These are phyloP conservation scores for Colletes collaris DNA, from an alignment of 2,888 invertebrate species.

Conservation along the genomic window DNA sequence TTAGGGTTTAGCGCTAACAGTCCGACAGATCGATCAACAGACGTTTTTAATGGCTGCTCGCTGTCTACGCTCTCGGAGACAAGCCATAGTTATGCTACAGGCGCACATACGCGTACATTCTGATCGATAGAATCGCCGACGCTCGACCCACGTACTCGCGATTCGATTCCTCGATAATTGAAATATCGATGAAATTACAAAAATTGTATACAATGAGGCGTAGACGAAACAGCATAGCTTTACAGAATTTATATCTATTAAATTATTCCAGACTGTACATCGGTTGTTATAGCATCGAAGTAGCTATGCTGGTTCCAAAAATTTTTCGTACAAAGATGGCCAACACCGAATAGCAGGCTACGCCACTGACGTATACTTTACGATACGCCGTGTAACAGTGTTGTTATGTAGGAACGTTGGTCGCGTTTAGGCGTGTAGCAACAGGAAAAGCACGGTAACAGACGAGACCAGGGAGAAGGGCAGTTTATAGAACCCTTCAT, in stretches of 20 bases:
- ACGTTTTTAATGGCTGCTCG: slow-evolving; percentile 71
- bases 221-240: too few species aligned
- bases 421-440: slow-evolving; percentile 30
- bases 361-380: slow-evolving; percentile 37
- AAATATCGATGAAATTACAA: too few species aligned
- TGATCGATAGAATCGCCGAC: slow-evolving; percentile 5
- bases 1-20: slow-evolving; percentile 75
- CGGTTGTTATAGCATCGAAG: too few species aligned
- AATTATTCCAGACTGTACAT: too few species aligned
- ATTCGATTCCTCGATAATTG: not conserved
- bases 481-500: slow-evolving; percentile 82
- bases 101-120: not conserved
- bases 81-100: slow-evolving; percentile 61
- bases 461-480: slow-evolving; percentile 40
- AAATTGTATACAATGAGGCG: too few species aligned
- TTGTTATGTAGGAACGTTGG: slow-evolving; percentile 12
- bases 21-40: slow-evolving; percentile 72
- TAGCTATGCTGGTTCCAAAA: too few species aligned
- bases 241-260: too few species aligned
- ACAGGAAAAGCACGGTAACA: slow-evolving; percentile 33
- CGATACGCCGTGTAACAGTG: slow-evolving; percentile 1
- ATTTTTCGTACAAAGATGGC: too few species aligned
- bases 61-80: slow-evolving; percentile 59
- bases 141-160: not conserved
- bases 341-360: not conserved